Evolutionary conservation across 1,140 invertebrate species (phyloP).

Genomic region (Caenorhabditis tropicalis): DNA sequence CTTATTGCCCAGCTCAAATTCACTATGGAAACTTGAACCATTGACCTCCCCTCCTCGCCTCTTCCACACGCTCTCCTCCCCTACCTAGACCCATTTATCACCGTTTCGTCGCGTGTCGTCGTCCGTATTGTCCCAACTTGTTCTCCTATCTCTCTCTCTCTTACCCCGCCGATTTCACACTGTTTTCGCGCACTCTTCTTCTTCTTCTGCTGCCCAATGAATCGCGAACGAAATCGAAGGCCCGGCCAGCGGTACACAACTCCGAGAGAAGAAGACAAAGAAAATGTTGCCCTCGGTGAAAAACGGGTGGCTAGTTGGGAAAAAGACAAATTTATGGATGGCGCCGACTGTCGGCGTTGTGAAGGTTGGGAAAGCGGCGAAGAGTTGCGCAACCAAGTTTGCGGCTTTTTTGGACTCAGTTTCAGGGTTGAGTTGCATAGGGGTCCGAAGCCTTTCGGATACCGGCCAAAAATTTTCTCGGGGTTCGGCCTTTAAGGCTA

Average conservation of each 20-base stretch:
- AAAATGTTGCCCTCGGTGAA: neutral
- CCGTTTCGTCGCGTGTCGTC: constrained; percentile 35
- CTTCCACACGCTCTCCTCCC: neutral
- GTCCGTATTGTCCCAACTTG: constrained; percentile 34
- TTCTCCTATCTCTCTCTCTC: neutral
- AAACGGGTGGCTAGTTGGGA: neutral
- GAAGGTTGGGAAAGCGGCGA: constrained; percentile 6
- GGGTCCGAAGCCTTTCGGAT: too few relatives aligned
- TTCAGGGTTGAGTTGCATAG: too few relatives aligned
- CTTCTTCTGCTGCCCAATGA: too few relatives aligned
- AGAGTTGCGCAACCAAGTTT: neutral
- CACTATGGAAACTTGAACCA: constrained; percentile 25
- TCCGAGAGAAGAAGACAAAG: neutral
- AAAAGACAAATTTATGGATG: constrained; percentile 16
- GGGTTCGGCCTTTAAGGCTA: too few relatives aligned
- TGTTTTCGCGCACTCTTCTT: constrained; percentile 29
- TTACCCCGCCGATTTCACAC: neutral
- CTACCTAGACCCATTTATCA: constrained; percentile 27
- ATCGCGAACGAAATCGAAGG: neutral
- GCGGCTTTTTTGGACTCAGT: neutral
- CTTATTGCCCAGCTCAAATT: neutral
- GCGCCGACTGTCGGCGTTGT: neutral
- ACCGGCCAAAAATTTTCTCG: too few relatives aligned
- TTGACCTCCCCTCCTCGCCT: neutral
- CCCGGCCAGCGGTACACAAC: neutral